phyloP scores from a whole-genome alignment of 64 coral and sea anemone species.

The Stichodactyla helianthus region DNA sequence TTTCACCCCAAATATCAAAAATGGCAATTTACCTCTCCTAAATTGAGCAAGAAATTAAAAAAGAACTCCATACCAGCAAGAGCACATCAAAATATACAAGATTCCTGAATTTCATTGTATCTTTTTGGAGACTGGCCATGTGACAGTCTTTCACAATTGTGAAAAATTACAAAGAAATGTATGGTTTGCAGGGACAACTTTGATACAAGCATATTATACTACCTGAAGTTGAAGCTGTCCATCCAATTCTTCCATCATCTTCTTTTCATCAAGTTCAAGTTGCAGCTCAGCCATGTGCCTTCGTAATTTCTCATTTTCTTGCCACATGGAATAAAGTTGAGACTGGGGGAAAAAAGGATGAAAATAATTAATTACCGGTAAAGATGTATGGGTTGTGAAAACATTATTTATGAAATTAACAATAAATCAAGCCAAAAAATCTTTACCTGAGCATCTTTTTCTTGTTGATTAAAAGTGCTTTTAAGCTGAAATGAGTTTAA shows the following conservation, averaged over 20 bases:
- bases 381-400: no score
- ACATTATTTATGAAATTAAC: no score
- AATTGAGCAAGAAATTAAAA: no score
- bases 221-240: conserved; percentile 70
- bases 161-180: no score
- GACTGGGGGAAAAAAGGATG: conserved; percentile 11
- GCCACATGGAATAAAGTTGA: conserved; percentile 83
- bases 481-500: conserved; percentile 44
- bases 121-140: no score
- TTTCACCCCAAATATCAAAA: no score
- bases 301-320: conserved; percentile 64
- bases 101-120: no score
- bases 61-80: no score
- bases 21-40: no score
- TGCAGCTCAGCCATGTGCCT: conserved; percentile 55
- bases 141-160: no score
- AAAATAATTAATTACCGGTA: not conserved
- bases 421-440: not conserved
- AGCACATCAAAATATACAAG: no score
- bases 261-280: conserved; percentile 50
- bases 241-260: conserved; percentile 65
- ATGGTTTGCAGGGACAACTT: no score
- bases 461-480: conserved; percentile 54
- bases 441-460: conserved; percentile 74
- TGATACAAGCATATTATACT: not conserved